phyloP scores from a whole-genome alignment of 1,140 invertebrate species.

The Aphelenchoides besseyi region DNA sequence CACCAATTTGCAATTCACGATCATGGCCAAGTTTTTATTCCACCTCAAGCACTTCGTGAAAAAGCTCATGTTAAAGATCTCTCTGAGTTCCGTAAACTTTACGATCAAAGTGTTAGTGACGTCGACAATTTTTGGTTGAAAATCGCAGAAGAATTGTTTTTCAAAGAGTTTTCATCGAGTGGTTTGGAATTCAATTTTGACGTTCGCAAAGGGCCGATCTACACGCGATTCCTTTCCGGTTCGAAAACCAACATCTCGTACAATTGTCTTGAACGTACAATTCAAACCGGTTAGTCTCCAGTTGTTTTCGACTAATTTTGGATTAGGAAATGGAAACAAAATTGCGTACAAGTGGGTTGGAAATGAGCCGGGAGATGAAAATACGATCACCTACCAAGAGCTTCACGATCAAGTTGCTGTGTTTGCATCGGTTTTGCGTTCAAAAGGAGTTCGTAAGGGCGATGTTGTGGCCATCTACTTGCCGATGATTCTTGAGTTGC shows the following conservation, averaged over 20 bases:
- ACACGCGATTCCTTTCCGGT: conserved; percentile 87
- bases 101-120: conserved; percentile 41
- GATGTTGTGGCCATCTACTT: conserved; percentile 93
- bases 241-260: conserved; percentile 90
- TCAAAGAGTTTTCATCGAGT: conserved; percentile 36
- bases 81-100: conserved; percentile 4
- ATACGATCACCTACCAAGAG: conserved; percentile 81
- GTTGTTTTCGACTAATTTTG: background rate
- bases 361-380: conserved; percentile 73
- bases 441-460: conserved; percentile 75
- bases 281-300: conserved; percentile 69
- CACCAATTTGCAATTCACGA: too few relatives aligned
- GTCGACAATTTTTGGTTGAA: conserved; percentile 45
- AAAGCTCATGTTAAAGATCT: background rate
- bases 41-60: background rate
- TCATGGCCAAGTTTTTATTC: background rate
- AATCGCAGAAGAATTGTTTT: conserved; percentile 32
- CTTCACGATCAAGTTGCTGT: conserved; percentile 82
- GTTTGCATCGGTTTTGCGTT: conserved; percentile 86
- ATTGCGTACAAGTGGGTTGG: conserved; percentile 83
- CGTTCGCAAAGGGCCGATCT: conserved; percentile 78
- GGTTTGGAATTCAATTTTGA: conserved; percentile 80
- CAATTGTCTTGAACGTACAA: conserved; percentile 85
- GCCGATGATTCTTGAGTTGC: conserved; percentile 91
- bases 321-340: conserved; percentile 74